These are phyloP conservation scores for Heteromurus nitidus DNA, from an alignment of 2,888 invertebrate genomes.

Conservation along the genomic window DNA sequence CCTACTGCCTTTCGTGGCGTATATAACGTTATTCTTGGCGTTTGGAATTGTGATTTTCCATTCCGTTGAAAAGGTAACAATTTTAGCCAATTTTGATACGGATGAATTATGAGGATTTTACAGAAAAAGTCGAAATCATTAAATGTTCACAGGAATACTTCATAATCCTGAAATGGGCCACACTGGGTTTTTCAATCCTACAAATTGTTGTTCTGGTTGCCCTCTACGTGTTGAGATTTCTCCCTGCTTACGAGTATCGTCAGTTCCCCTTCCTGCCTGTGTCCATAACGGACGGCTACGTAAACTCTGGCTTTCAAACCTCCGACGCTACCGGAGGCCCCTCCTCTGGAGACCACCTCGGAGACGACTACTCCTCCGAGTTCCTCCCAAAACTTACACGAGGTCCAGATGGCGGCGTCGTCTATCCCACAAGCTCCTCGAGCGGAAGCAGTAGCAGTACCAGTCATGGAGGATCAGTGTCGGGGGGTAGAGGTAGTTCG, in stretches of 20 bases:
- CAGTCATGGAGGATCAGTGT: constrained; percentile 29
- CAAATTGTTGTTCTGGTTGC: constrained; percentile 64
- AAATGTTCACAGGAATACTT: constrained; percentile 66
- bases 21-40: constrained; percentile 65
- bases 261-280: constrained; percentile 67
- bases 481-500: constrained; percentile 7
- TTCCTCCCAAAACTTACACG: constrained; percentile 48
- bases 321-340: constrained; percentile 20
- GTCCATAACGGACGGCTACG: constrained; percentile 55
- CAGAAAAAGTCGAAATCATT: no score
- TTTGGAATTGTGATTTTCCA: constrained; percentile 69
- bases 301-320: constrained; percentile 43
- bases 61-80: constrained; percentile 68
- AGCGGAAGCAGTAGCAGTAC: constrained; percentile 13
- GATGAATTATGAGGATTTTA: no score
- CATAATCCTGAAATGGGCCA: constrained; percentile 67
- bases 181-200: constrained; percentile 65
- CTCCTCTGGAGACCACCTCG: constrained; percentile 24
- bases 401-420: constrained; percentile 27
- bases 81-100: no score
- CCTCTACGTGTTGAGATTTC: constrained; percentile 64
- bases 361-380: constrained; percentile 52
- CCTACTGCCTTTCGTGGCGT: constrained; percentile 67
- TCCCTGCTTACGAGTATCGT: constrained; percentile 64
- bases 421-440: constrained; percentile 31